Evolutionary conservation across 2,797 vertebrate species (phyloP), one percentile per base, ranked within the genome.

Genomic region (Enteromius treurensis): DNA sequence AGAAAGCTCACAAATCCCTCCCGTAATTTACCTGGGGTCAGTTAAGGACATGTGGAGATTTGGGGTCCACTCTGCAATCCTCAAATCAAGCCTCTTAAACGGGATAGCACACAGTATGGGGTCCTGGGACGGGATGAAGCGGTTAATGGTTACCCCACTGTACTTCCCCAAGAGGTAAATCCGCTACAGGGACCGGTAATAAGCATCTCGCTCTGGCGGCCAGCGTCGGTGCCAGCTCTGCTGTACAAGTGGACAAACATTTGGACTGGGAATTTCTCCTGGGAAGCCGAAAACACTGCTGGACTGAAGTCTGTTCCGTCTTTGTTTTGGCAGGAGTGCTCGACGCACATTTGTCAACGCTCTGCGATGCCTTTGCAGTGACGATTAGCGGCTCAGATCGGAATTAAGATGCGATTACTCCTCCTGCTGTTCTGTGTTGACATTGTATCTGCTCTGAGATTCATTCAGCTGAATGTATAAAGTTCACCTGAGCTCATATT

Each of bases 61-160:
- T 19, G 40, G 26, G 4, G 49, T 40, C 47, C 77, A 65, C 23
- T 29, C 26, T 29, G 19, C 42, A 49, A 51, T 67, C 64, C 47
- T 47, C 60, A 45, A 65, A 21, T 40, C 40, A 78, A 78, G 77
- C 62, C 19, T 73, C 26, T 81, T 81, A 81, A 21, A 49, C 0
- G 17, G 67, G 23, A 29, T 19, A n/a, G 13, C 32, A 62, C 60
- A 47, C 40, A 47, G 53, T 81, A 21, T 29, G 62, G 47, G 65
- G 65, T 53, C 78, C 5, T 0, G 65, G 58, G 40, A 34, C 0
- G 13, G 34, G 65, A 15, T 17, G 14, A 6, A 67, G 65, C 71
- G 82, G 71, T 34, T 83, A 86, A 86, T 77, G 15, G 64, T 47
- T 19, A 62, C 79, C 67, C 47, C 71, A 84, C 81, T 49, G 73